phyloP scores from a whole-genome alignment of 2,797 vertebrate species.

The Chromis chromis region DNA sequence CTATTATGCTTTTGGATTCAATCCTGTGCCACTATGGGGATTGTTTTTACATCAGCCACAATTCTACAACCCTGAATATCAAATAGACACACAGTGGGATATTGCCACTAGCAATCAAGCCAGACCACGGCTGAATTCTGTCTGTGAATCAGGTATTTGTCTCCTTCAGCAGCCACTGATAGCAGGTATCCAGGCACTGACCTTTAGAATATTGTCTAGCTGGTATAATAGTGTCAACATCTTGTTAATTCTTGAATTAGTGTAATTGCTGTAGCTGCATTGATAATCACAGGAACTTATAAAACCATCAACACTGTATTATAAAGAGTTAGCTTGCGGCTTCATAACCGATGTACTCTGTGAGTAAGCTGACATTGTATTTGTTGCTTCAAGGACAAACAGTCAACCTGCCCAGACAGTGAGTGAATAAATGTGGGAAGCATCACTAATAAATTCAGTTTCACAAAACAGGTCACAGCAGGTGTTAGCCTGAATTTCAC shows the following conservation, averaged over 20 bases:
- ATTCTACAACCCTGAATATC: conserved; percentile 41
- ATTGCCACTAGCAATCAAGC: conserved; percentile 21
- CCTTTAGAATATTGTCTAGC: conserved; percentile 20
- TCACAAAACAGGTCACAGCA: conserved; percentile 32
- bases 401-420: not conserved
- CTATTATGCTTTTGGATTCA: conserved; percentile 47
- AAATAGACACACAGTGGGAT: conserved; percentile 42
- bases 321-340: too few relatives aligned
- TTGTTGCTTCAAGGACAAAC: conserved; percentile 6
- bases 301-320: too few relatives aligned
- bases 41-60: conserved; percentile 52
- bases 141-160: conserved; percentile 26
- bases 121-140: conserved; percentile 11
- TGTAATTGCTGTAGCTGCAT: not conserved
- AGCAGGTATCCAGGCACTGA: conserved; percentile 23
- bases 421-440: conserved; percentile 9
- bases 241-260: conserved; percentile 9
- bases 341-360: not conserved
- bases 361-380: not conserved
- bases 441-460: conserved; percentile 19
- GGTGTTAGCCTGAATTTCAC: conserved; percentile 46
- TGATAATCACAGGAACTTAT: too few relatives aligned
- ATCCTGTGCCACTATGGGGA: conserved; percentile 40
- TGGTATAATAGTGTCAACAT: not conserved
- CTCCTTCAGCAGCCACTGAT: conserved; percentile 12